Evolutionary conservation across 2,113 vertebrate species (phyloP), one percentile per base, ranked within the genome.

Genomic region (Accipiter virgatus): DNA sequence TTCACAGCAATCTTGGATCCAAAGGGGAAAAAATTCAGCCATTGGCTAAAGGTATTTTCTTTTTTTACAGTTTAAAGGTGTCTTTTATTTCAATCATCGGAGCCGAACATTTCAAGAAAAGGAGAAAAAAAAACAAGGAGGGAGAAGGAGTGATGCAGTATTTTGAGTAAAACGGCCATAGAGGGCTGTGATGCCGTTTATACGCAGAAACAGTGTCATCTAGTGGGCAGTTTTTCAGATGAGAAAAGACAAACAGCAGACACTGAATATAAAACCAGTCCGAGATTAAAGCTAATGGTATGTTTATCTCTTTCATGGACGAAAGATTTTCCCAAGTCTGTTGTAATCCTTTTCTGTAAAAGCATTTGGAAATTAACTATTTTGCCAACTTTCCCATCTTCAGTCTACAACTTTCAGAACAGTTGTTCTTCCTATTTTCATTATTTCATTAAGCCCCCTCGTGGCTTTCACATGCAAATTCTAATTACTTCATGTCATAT

Each of bases 161-260:
- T 20, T 47, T 27, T 10, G 55, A 62, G 38, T 34, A 36, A 8
- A 45, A 18, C 6, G 3, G 45, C 34, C 11, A 1, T 2, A 3
- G 47, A 7, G 38, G 63, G 59, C 50, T 52, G 70, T 8, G 68
- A 2, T 63, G 65, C 71, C 10, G 23, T 65, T 93, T 96, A 31
- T 63, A 48, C 83, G 97, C 96, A 93, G 97, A 80, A 98, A 98
- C 95, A 98, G 95, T 98, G 98, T 97, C 98, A 98, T 97, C 98
- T 98, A 98, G 98, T 93, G 98, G 98, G 93, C 61, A 68, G 13
- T 13, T 19, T 10, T 84, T 68, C 73, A 34, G 56, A 16, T n/a
- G 23, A 25, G 83, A 16, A 34, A 27, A 84, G 38, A 7, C 43
- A 13, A 59, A 40, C 22, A 36, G 10, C 58, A 50, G 83, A 9